Base-by-base conservation (phyloP, 2,113 vertebrate genomes). In the Hippocampus mohnikei region DNA sequence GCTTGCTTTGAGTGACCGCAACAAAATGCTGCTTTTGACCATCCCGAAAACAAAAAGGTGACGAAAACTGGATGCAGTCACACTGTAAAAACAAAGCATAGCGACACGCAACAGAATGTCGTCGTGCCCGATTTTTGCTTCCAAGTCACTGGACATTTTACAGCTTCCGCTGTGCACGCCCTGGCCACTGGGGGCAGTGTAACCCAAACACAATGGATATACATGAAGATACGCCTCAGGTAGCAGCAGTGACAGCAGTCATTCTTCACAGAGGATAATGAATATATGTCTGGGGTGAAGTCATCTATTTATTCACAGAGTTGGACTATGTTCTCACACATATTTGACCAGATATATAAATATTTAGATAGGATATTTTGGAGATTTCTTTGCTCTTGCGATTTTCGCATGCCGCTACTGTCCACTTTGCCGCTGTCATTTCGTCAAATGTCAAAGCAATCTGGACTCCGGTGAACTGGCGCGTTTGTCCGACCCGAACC, bases 361-460 rank as follows among this genome's bases (percentile, higher is more conserved):
- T 33, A 33, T 33, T 37, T 37, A 37, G 33, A 7, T 6, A 5
- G 5, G 29, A 33, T 42, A 42, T 11, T 42, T 42, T 42, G 41
- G 41, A 8, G 10, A 42, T 42, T 42, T 42, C 41, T 33, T 53
- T n/a, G 6, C 8, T 2, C 16, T 23, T 21, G 50, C 2, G 20
- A 52, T n/a, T 55, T 23, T 23, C 0, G 12, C 55, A 3, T 58
- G 53, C 53, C 10, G 53, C 53, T 3, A 25, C 21, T 25, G 53
- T 25, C 5, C 55, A 58, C 55, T 71, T 72, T 73, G 59, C 67
- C 42, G 48, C 21, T 53, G 52, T 55, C 64, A 29, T 27, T 61
- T 80, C 29, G 61, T 72, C 66, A 80, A 78, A 74, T 44, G 53
- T 66, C 63, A 70, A 25, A 74, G 64, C 78, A 72, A 78, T 68